Percentiles rank a stretch among this genome's conserved stretches.
phyloP scores from a whole-genome alignment of 2,113 vertebrate genomes.

The Aplodontia rufa region DNA sequence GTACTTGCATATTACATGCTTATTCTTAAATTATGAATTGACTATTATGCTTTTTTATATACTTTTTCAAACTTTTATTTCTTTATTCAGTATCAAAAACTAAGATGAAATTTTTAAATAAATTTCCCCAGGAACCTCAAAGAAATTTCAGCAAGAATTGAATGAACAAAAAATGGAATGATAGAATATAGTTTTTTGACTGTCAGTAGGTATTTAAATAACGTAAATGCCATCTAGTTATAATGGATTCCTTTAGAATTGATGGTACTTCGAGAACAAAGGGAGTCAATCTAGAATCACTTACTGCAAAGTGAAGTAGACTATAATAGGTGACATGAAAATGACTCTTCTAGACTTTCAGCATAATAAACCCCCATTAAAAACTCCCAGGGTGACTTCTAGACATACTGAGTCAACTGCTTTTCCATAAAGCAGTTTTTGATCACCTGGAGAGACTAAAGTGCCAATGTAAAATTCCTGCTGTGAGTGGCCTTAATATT shows the following conservation, averaged over 20 bases:
- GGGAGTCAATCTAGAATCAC: conserved; percentile 55
- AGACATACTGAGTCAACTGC: conserved; percentile 37
- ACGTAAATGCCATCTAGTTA: conserved; percentile 29
- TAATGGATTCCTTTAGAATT: conserved; percentile 62
- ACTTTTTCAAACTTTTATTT: neutral
- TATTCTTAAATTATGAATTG: neutral
- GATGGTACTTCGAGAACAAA: conserved; percentile 68
- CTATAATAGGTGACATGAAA: conserved; percentile 69
- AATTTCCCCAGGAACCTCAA: neutral
- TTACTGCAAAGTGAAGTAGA: conserved; percentile 48
- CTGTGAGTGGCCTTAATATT: conserved; percentile 36
- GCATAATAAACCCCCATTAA: conserved; percentile 55
- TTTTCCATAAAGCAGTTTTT: conserved; percentile 54
- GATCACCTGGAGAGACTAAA: conserved; percentile 56
- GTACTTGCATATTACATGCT: neutral
- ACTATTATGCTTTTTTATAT: conserved; percentile 22
- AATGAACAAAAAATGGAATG: conserved; percentile 57
- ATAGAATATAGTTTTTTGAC: conserved; percentile 46
- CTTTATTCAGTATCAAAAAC: neutral
- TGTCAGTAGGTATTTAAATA: conserved; percentile 70
- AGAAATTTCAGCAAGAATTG: conserved; percentile 3
- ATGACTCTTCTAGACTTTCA: conserved; percentile 70
- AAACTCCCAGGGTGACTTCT: conserved; percentile 47
- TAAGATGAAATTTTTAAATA: conserved; percentile 27
- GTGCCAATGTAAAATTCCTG: conserved; percentile 45